Evolutionary conservation across 2,888 invertebrate genomes (phyloP), one percentile per base, ranked within the genome.

Genomic region (Lasioglossum lativentre): DNA sequence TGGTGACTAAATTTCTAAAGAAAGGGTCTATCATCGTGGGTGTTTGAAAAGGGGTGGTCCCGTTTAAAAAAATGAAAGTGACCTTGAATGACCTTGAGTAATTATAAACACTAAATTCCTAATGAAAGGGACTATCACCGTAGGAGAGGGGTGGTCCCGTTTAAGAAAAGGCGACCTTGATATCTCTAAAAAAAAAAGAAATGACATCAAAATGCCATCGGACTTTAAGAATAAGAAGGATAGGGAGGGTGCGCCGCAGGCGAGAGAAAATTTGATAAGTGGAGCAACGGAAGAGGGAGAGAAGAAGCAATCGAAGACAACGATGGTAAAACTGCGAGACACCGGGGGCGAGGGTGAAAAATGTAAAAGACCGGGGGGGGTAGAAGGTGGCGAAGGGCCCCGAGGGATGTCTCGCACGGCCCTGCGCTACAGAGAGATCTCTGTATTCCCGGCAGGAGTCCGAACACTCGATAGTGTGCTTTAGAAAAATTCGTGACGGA

Each of bases 381-480:
- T 73, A 34, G 72, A 45, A 52, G 59, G 78, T 72, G 68, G 34
- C 38, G 40, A 52, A 80, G 78, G 52, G 76, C 78, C 75, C 63
- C 78, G 85, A 74, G 85, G 86, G 87, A 88, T 73, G 82, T 86
- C 78, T 85, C 40, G 81, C 63, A 86, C 86, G 81, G 84, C 75
- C 40, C 82, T 84, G 80, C 78, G 75, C 82, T 75, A 77, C 72
- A 86, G 78, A 86, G 76, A 91, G 90, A 88, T 89, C 91, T 94
- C 94, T 92, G 93, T 94, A 95, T 95, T 95, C 94, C 88, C 92
- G 87, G 91, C 94, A 93, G 92, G 93, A 94, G 91, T 92, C 90
- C 91, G 93, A 94, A 94, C 94, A 95, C 95, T 95, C 95, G 94
- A 94, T 95, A 94, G 94, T 94, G 94, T 94, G 94, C 95, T 95